Evolutionary conservation across 2,888 invertebrate species (phyloP).

Genomic region (Idaea biselata): DNA sequence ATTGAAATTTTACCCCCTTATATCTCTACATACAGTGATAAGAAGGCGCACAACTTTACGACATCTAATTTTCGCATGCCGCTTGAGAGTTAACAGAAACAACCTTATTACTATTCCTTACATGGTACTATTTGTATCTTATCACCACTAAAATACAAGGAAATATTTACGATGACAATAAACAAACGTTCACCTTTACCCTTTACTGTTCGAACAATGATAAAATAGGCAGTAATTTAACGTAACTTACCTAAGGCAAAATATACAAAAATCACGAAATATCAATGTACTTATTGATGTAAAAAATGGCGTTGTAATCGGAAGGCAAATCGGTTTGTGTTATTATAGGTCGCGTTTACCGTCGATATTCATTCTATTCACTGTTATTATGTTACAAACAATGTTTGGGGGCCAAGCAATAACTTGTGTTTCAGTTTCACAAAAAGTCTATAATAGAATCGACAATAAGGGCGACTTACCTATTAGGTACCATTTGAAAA

Average conservation of each 20-base stretch:
- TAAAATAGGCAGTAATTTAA: constrained; percentile 2
- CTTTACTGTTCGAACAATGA: constrained; percentile 43
- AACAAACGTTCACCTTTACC: not conserved
- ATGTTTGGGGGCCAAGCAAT: constrained; percentile 31
- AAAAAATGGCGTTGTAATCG: constrained; percentile 51
- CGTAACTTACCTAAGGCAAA: not conserved
- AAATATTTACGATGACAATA: constrained; percentile 1
- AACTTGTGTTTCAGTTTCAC: constrained; percentile 18
- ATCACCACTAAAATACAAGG: constrained; percentile 1
- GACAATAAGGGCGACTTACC: too few relatives aligned
- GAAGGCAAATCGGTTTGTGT: constrained; percentile 37
- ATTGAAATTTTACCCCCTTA: not conserved
- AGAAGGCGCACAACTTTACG: not conserved
- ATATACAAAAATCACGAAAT: constrained; percentile 21
- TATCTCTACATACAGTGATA: not conserved
- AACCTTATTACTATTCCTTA: not conserved
- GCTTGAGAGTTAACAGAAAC: constrained; percentile 1
- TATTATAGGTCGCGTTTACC: constrained; percentile 45
- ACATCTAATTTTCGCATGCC: not conserved
- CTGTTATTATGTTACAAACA: constrained; percentile 46
- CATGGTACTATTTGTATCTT: not conserved
- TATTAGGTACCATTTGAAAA: too few relatives aligned
- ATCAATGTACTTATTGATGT: constrained; percentile 30
- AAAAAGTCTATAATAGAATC: too few relatives aligned
- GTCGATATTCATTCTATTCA: constrained; percentile 47